Percentiles rank a stretch among this genome's conserved stretches.
phyloP scores from a whole-genome alignment of 2,113 vertebrate species.

The Marmota monax region DNA sequence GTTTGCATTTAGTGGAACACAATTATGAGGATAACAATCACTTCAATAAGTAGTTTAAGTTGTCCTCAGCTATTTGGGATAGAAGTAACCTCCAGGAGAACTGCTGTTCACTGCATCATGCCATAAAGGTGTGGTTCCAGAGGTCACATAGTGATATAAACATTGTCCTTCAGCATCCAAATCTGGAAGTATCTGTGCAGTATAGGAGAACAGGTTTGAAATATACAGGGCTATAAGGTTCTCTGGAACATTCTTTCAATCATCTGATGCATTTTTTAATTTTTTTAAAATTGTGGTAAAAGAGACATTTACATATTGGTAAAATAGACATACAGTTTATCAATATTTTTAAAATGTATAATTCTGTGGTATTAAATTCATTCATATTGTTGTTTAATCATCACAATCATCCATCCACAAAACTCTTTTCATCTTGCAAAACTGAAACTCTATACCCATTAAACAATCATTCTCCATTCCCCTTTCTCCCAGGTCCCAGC shows the following conservation, averaged over 20 bases:
- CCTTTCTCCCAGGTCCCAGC: background rate
- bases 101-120: background rate
- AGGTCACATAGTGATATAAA: background rate
- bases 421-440: background rate
- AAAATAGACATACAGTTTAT: background rate
- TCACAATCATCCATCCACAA: background rate
- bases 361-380: background rate
- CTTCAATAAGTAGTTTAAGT: background rate
- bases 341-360: background rate
- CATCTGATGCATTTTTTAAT: background rate
- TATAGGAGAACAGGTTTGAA: background rate
- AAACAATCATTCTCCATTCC: background rate
- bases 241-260: slow-evolving; percentile 5
- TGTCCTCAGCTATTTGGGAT: background rate
- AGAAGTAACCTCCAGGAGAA: background rate
- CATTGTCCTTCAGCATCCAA: fast-evolving
- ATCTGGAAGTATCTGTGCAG: background rate
- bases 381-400: background rate
- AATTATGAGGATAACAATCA: background rate
- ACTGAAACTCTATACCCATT: background rate
- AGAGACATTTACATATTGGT: too few species aligned
- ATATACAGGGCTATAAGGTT: background rate
- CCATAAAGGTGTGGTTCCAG: background rate
- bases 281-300: background rate
- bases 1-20: background rate